These are phyloP conservation scores for Muntiacus reevesi DNA, from an alignment of 2,113 vertebrate genomes.

Conservation along the genomic window DNA sequence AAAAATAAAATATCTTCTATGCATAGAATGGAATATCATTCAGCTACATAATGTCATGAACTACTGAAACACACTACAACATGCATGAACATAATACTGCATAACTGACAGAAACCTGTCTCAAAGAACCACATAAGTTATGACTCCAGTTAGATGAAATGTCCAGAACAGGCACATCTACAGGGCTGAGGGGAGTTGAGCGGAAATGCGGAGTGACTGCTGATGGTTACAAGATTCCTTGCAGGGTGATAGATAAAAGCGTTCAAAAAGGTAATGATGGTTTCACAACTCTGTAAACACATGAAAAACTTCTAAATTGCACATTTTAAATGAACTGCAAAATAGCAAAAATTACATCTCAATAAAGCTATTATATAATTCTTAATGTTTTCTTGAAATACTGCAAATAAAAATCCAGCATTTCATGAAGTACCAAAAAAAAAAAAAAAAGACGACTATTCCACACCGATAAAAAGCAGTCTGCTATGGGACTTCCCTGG, in stretches of 20 bases:
- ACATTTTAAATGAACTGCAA: background rate
- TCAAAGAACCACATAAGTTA: background rate
- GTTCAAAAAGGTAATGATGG: background rate
- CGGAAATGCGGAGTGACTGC: background rate
- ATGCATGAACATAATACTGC: background rate
- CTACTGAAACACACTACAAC: background rate
- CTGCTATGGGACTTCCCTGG: background rate
- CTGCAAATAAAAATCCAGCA: background rate
- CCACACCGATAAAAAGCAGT: background rate
- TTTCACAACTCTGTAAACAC: background rate
- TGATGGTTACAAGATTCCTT: background rate
- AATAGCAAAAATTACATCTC: background rate
- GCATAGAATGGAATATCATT: background rate
- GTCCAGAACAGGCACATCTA: background rate
- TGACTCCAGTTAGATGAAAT: background rate
- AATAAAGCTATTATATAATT: background rate
- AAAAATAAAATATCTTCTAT: background rate
- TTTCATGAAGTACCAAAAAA: background rate
- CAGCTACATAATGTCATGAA: background rate
- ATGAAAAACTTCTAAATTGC: background rate
- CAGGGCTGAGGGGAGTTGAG: background rate
- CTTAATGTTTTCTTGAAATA: slow-evolving; percentile 35
- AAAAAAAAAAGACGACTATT: background rate
- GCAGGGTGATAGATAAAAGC: background rate
- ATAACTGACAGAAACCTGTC: background rate